Base-by-base conservation (phyloP, 2,888 invertebrate species). In the Melitaea athalia region DNA sequence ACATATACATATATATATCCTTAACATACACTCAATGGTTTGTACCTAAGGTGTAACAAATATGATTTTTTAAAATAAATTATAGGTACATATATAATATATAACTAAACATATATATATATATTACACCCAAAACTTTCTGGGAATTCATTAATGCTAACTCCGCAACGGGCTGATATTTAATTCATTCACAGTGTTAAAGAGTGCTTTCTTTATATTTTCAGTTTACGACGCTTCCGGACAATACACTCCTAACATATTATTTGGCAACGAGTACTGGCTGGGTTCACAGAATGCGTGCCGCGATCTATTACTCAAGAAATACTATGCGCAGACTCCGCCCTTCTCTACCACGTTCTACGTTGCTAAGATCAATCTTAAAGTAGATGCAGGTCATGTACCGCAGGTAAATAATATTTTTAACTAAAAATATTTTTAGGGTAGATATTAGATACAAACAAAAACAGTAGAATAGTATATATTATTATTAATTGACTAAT, bases 261-360 rank as follows among this genome's bases (percentile, higher is more conserved):
- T 96, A 77, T 97, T 96, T 79, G 97, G 96, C 17, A 96, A 96
- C 84, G 96, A 96, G 84, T 96, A 95, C 87, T 97, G 97, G 97
- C 86, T 96, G 78, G 97, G 97, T 5, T 96, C 96, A 60, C 93
- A 94, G 74, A 92, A 93, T 60, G 94, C 95, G 52, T 97, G 97
- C 81, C 81, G 87, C 33, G 97, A 97, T 80, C 89, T 95, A 69
- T 93, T 93, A 74, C 91, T 93, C 74, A 83, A 86, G 15, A 83
- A 93, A 69, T 92, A 93, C 79, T 93, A 94, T 77, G 79, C 78
- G 47, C 88, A 91, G 69, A 87, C 89, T 15, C 94, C 95, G 24
- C 95, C 95, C 12, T 95, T 94, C 82, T 77, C 86, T 33, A 90
- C 95, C 47, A 86, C 86, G 68, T 96, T 95, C 87, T 94, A 93